A percentile compares a stretch with the other conserved stretches of the same genome.
These are phyloP conservation scores for Dasysyrphus albostriatus DNA, from an alignment of 2,888 invertebrate species.

Conservation along the genomic window DNA sequence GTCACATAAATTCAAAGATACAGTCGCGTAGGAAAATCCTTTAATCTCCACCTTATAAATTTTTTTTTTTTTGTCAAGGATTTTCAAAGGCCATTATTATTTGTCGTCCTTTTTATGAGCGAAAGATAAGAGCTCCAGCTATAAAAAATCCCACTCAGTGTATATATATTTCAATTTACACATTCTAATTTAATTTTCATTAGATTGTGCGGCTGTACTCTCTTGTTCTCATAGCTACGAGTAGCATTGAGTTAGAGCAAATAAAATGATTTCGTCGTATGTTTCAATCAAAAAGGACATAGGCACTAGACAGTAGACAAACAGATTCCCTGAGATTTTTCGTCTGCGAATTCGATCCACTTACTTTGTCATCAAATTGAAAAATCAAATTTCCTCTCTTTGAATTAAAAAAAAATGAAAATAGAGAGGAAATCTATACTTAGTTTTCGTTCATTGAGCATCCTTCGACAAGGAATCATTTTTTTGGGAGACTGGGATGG, in stretches of 20 bases:
- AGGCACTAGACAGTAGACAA: neutral
- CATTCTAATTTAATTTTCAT: constrained; percentile 61
- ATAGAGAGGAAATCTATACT: constrained; percentile 36
- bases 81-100: constrained; percentile 20
- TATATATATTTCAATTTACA: constrained; percentile 58
- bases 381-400: constrained; percentile 66
- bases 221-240: neutral
- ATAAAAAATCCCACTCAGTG: neutral
- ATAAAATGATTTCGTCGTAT: neutral
- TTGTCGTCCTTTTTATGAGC: constrained; percentile 31
- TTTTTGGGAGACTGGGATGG: neutral
- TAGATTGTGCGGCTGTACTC: neutral
- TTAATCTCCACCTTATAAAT: neutral
- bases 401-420: constrained; percentile 24
- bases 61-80: constrained; percentile 6
- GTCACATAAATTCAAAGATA: constrained; percentile 52
- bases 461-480: constrained; percentile 34
- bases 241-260: neutral
- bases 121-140: constrained; percentile 34
- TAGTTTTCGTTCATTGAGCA: constrained; percentile 46
- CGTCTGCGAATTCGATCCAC: constrained; percentile 9
- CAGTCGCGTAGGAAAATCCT: neutral
- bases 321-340: neutral
- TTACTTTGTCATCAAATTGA: constrained; percentile 63
- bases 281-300: constrained; percentile 37